Conservation (phyloP, 2,113 vertebrate species). For the Entomyzon cyanotis region DNA sequence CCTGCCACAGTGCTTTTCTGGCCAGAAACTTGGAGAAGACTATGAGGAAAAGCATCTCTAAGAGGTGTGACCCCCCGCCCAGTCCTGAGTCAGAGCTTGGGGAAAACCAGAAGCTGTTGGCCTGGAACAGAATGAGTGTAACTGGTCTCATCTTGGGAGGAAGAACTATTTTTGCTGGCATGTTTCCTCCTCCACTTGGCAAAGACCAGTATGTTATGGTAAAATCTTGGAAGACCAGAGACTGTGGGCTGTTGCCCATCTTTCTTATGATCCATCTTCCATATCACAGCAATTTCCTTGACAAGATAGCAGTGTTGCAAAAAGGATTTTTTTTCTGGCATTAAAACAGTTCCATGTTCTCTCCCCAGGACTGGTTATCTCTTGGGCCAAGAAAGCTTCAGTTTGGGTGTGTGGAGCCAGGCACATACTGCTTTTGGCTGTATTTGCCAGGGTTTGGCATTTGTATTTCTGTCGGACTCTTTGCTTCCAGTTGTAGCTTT, state of each 20-base stretch:
- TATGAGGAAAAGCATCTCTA: not conserved
- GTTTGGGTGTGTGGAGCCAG: not conserved
- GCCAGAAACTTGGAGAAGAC: not conserved
- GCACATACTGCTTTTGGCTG: not conserved
- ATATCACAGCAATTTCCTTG: not conserved
- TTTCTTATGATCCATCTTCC: not conserved
- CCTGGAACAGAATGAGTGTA: not conserved
- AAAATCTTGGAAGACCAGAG: not conserved
- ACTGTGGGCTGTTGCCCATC: not conserved
- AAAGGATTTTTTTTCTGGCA: not conserved
- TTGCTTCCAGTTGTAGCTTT: not conserved
- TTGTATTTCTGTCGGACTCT: not conserved
- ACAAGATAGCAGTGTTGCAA: not conserved
- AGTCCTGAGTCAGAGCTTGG: not conserved
- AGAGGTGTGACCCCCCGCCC: not conserved
- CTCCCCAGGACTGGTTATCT: not conserved
- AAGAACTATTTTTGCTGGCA: not conserved
- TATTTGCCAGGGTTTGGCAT: not conserved
- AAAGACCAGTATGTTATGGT: not conserved
- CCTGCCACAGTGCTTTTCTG: not conserved
- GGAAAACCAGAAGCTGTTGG: conserved; percentile 18
- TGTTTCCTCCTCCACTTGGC: not conserved
- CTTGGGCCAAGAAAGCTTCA: conserved; percentile 24
- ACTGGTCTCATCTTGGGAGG: not conserved
- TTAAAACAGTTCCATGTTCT: not conserved